A percentile compares a stretch with the other conserved stretches of the same genome.
phyloP scores from a whole-genome alignment of 2,113 vertebrate species.

The Amazona guildingii region DNA sequence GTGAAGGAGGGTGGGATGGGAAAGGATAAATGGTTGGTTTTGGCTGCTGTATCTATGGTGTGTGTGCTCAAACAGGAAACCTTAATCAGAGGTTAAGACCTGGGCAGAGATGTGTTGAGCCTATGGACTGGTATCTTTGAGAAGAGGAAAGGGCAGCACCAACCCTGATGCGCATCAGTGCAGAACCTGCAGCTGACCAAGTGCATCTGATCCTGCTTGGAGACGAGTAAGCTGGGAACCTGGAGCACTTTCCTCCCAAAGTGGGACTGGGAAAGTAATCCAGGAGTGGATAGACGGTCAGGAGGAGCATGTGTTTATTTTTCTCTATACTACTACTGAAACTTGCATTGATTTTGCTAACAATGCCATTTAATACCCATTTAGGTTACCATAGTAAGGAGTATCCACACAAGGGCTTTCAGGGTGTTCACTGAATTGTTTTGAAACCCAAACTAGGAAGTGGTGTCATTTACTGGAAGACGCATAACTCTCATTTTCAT shows the following conservation, averaged over 20 bases:
- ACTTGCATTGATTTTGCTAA: not conserved
- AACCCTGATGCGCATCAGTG: rapidly evolving
- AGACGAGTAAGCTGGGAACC: not conserved
- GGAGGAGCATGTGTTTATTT: not conserved
- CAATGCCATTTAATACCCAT: not conserved
- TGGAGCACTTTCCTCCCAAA: not conserved
- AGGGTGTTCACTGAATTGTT: not conserved
- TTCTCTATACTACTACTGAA: not conserved
- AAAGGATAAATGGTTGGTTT: not conserved
- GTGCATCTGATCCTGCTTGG: not conserved
- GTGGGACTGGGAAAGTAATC: not conserved
- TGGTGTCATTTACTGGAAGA: not conserved
- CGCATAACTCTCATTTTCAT: not conserved
- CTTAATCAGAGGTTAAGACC: not conserved
- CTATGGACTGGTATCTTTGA: rapidly evolving
- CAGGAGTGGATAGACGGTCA: not conserved
- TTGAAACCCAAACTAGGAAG: not conserved
- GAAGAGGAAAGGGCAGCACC: not conserved
- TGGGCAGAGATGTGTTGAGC: not conserved
- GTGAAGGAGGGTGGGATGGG: not conserved
- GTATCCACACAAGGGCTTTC: not conserved
- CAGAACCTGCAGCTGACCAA: rapidly evolving
- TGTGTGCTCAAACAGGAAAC: rapidly evolving
- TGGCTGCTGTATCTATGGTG: not conserved
- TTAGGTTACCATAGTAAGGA: not conserved